These are phyloP conservation scores for Tokudaia tokunoshimensis DNA, from an alignment of 2,797 vertebrate genomes.

Conservation along the genomic window DNA sequence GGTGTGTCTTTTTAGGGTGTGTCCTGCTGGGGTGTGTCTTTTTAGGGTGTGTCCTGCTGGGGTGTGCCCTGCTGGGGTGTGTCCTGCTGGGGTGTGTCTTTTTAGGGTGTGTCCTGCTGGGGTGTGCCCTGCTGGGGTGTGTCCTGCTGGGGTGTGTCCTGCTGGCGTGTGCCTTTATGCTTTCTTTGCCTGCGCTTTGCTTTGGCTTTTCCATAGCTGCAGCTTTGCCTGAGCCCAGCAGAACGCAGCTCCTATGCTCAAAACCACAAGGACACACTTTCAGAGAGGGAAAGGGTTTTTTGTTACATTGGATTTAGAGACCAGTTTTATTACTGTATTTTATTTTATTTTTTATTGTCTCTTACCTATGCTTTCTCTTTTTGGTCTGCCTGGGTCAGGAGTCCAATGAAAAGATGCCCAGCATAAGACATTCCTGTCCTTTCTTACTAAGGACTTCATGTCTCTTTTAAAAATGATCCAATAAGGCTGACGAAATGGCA, in stretches of 20 bases:
- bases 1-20: too few species aligned
- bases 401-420: neutral
- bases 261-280: neutral
- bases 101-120: too few species aligned
- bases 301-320: neutral
- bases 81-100: neutral
- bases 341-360: neutral
- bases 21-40: neutral
- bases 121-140: neutral
- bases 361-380: conserved; percentile 8
- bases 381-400: neutral
- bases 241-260: conserved; percentile 4
- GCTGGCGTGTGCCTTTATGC: neutral
- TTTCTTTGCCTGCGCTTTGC: neutral
- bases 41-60: rapidly evolving
- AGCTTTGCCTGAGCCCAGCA: neutral
- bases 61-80: neutral
- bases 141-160: too few species aligned
- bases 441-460: neutral
- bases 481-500: neutral
- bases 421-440: neutral
- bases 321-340: neutral
- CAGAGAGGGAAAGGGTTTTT: neutral
- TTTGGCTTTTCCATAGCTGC: neutral
- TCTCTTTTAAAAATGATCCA: neutral